Base-by-base conservation (phyloP, 2,888 invertebrate genomes). In the Villa cingulata region DNA sequence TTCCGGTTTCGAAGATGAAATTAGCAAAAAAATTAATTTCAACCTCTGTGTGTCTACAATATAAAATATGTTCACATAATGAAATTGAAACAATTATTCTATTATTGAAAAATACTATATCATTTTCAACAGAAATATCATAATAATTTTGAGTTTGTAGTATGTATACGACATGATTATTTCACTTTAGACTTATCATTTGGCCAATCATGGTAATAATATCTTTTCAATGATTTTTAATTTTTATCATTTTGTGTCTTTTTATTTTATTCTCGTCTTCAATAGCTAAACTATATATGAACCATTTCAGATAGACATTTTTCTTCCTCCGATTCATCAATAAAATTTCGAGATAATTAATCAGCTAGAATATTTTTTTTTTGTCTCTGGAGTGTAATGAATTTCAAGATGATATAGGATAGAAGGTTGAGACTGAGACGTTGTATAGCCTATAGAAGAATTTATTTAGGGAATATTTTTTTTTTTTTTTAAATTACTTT, bases 201-300 rank as follows among this genome's bases (percentile, higher is more conserved):
- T 51, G 50, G 48, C 48, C 44, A 50, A 29, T 48, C 46, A 10
- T 29, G 29, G 14, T 32, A 58, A 27, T 42, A 48, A 36, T 41
- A 41, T 43, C 32, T 23, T 3, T 2, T 36, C 34, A 42, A 40
- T 38, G 23, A 18, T 23, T 27, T 40, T 27, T 27, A 27, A 36
- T 20, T 32, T 16, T 44, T 40, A 38, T 32, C 14, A 32, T 7
- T 36, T 20, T 9, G 29, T 16, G 18, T n/a, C 29, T 45, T 27
- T 42, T 42, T 41, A 45, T 39, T 16, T 27, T 27, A 45, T 37
- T 43, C 7, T 17, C 20, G 2, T 37, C 34, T 27, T 29, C 14
- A 16, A n/a, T 18, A 41, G 20, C n/a, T 23, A 41, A 10, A 20
- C 23, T n/a, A n/a, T n/a, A n/a, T 23, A 16, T 45, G 44, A n/a